Evolutionary conservation across 2,888 invertebrate genomes (phyloP), one percentile per base, ranked within the genome.

Genomic region (Helicoverpa assulta): DNA sequence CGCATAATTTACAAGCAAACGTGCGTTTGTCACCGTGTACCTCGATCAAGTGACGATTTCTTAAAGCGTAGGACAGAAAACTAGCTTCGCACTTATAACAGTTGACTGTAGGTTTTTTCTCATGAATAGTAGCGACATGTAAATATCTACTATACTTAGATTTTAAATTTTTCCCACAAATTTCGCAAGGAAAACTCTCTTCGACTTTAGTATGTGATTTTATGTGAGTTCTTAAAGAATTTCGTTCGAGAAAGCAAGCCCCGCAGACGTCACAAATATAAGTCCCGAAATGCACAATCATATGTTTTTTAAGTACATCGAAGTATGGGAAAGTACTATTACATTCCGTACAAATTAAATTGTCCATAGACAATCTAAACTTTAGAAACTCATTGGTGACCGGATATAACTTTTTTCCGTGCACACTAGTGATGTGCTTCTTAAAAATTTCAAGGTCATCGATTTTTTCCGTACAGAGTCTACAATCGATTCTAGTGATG

Each of bases 141-240:
- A 94, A 59, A 1, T 92, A 91, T 10, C 90, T 84, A 33, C 93
- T 94, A 67, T 94, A 93, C 19, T 93, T 93, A 0, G 93, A 94
- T 71, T 93, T 93, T 5, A 96, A 86, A 16, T 89, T 91, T 67
- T 95, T 96, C 0, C 95, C 95, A 70, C 96, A 96, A 0, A 93
- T 87, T 4, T 94, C 93, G 67, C 97, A 97, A 0, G 93, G 93
- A 67, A 93, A 93, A 21, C 90, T 94, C 16, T 93, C 94, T 4
- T 92, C 96, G 3, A 95, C 94, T 75, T 93, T 96, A 62, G 88
- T 95, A 71, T 95, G 95, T 0, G 89, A 88, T 21, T 91, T 92
- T 4, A 92, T 91, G 75, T 96, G 96, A 10, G 93, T 95, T 0
- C 92, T 71, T 1, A 96, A 70, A 0, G 96, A 95, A 0, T 93